A percentile compares a stretch with the other conserved stretches of the same genome.
Conservation (phyloP, 2,113 vertebrate species). For the Calyptommatus sinebrachiatus region DNA sequence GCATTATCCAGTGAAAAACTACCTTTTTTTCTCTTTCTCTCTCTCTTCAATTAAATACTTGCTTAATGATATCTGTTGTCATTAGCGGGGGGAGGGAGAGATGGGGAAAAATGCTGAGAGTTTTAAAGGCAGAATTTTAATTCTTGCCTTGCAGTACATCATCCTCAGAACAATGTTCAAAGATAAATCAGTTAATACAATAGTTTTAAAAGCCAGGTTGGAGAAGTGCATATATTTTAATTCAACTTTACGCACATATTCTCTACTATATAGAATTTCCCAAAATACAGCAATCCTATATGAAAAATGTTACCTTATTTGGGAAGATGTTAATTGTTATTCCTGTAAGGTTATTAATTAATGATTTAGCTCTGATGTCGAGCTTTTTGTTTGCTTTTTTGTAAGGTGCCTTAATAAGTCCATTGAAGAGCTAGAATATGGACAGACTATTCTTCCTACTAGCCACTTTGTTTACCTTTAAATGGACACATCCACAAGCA, state of each 20-base stretch:
- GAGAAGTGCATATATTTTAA: not conserved
- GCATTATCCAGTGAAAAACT: slow-evolving; percentile 47
- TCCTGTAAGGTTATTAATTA: slow-evolving; percentile 54
- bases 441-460: not conserved
- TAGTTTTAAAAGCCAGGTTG: slow-evolving; percentile 3
- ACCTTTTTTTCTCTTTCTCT: not conserved
- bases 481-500: slow-evolving; percentile 27
- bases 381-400: slow-evolving; percentile 15
- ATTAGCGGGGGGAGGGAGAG: slow-evolving; percentile 8
- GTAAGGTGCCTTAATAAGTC: slow-evolving; percentile 14
- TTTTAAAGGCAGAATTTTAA: slow-evolving; percentile 43
- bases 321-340: slow-evolving; percentile 54
- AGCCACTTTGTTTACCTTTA: slow-evolving; percentile 9
- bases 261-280: slow-evolving; percentile 5
- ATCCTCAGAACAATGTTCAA: slow-evolving; percentile 29
- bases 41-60: slow-evolving; percentile 41
- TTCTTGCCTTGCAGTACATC: slow-evolving; percentile 28
- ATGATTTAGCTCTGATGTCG: slow-evolving; percentile 28
- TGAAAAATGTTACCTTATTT: slow-evolving; percentile 45
- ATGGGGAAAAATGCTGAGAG: slow-evolving; percentile 33
- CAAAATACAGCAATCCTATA: slow-evolving; percentile 35
- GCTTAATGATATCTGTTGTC: slow-evolving; percentile 41
- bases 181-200: slow-evolving; percentile 24
- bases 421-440: slow-evolving; percentile 1
- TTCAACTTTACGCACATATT: not conserved